These are phyloP conservation scores for Brotula barbata DNA, from an alignment of 2,797 vertebrate genomes.

Conservation along the genomic window DNA sequence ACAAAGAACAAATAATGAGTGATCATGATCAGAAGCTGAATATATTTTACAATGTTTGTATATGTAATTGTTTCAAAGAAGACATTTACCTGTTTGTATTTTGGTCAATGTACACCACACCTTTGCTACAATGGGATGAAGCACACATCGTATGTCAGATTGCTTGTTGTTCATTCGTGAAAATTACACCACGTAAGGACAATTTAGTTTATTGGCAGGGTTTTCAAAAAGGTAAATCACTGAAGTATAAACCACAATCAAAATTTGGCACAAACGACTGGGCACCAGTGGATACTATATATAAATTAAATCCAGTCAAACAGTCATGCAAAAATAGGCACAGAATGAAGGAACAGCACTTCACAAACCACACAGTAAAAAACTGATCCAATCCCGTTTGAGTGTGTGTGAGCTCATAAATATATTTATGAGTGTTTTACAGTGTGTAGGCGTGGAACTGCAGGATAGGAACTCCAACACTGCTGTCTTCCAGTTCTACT, in stretches of 20 bases:
- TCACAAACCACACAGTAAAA: slow-evolving; percentile 32
- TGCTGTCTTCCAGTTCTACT: slow-evolving; percentile 90
- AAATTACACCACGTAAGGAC: slow-evolving; percentile 1
- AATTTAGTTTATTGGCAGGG: neutral
- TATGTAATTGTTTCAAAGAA: neutral
- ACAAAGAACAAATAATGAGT: neutral
- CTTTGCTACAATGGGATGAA: slow-evolving; percentile 71
- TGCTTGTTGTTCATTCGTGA: slow-evolving; percentile 17
- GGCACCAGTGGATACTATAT: neutral
- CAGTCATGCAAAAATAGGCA: slow-evolving; percentile 11
- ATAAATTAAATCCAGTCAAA: slow-evolving; percentile 27
- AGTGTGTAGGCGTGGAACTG: slow-evolving; percentile 89
- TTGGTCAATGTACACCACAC: slow-evolving; percentile 82
- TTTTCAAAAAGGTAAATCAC: slow-evolving; percentile 7
- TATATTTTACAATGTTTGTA: neutral
- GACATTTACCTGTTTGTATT: slow-evolving; percentile 86
- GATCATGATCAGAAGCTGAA: neutral
- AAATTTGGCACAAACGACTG: neutral
- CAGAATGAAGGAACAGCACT: slow-evolving; percentile 24
- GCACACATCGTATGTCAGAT: slow-evolving; percentile 26
- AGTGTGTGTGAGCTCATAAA: slow-evolving; percentile 10
- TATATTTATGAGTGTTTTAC: slow-evolving; percentile 69
- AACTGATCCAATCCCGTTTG: slow-evolving; percentile 32
- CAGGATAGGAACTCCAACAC: slow-evolving; percentile 86
- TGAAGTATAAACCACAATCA: neutral